phyloP scores from a whole-genome alignment of 2,888 invertebrate genomes.

The Lymantria dispar region DNA sequence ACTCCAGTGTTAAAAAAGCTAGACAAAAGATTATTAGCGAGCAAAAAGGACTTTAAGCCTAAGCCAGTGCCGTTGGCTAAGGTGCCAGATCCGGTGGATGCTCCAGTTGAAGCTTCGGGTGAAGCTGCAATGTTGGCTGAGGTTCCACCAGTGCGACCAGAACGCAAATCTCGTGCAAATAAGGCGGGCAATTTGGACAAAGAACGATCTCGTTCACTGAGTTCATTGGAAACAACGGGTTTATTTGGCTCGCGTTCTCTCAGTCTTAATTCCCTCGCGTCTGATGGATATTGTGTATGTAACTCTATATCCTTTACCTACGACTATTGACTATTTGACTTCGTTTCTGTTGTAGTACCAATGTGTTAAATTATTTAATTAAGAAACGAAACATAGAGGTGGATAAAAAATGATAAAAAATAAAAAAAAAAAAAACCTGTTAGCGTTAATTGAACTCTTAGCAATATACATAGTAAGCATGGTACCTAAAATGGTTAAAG shows the following conservation, averaged over 20 bases:
- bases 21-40: constrained; percentile 72
- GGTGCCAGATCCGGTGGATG: constrained; percentile 41
- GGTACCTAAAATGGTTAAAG: no score
- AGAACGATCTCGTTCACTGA: constrained; percentile 71
- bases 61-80: constrained; percentile 66
- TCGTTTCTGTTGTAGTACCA: background rate
- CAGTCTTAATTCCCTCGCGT: constrained; percentile 87
- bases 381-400: no score
- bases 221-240: constrained; percentile 55
- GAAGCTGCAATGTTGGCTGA: constrained; percentile 21
- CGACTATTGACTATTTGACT: background rate
- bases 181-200: constrained; percentile 56
- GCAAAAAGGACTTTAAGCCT: constrained; percentile 76
- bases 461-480: no score
- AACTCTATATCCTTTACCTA: constrained; percentile 1
- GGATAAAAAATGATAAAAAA: no score
- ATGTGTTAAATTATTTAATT: background rate
- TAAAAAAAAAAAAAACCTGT: no score
- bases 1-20: constrained; percentile 79
- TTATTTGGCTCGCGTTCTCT: constrained; percentile 79
- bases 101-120: constrained; percentile 16
- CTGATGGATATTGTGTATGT: constrained; percentile 94
- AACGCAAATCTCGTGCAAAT: constrained; percentile 55
- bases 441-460: no score
- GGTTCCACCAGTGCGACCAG: constrained; percentile 60